Conservation (phyloP, 2,113 vertebrate species). For the Patagioenas fasciata region DNA sequence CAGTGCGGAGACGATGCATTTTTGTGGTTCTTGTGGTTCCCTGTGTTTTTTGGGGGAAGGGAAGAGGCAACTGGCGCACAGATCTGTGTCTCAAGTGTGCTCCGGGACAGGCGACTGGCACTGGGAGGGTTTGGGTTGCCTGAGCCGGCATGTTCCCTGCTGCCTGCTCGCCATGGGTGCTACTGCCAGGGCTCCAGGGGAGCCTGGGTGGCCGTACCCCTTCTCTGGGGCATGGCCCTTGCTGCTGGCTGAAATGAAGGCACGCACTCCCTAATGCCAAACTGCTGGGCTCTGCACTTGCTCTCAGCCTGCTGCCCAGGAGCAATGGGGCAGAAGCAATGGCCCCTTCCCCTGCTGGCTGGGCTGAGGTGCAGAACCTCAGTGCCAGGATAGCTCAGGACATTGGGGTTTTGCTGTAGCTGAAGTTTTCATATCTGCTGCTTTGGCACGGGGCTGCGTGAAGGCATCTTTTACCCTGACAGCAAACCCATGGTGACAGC, state of each 20-base stretch:
- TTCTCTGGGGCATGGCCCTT: neutral
- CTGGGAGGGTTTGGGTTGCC: neutral
- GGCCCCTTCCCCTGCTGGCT: neutral
- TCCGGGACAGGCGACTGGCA: fast-evolving
- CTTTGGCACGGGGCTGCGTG: neutral
- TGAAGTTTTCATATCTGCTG: constrained; percentile 4
- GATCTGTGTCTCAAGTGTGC: fast-evolving
- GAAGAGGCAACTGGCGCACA: neutral
- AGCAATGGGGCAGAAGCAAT: fast-evolving
- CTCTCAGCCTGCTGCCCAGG: neutral
- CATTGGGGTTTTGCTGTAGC: neutral
- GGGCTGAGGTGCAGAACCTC: neutral
- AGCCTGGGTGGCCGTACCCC: fast-evolving
- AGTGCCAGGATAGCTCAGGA: neutral
- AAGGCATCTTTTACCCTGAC: constrained; percentile 56
- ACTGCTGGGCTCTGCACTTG: fast-evolving
- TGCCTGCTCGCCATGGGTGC: fast-evolving
- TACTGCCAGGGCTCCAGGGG: fast-evolving
- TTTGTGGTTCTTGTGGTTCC: constrained; percentile 47
- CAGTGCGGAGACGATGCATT: neutral
- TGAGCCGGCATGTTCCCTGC: fast-evolving
- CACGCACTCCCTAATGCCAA: fast-evolving
- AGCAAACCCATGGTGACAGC: constrained; percentile 69
- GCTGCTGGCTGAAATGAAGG: neutral
- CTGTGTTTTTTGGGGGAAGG: constrained; percentile 19